phyloP scores from a whole-genome alignment of 92 coral and sea anemone species.

The Blastomussa wellsi region DNA sequence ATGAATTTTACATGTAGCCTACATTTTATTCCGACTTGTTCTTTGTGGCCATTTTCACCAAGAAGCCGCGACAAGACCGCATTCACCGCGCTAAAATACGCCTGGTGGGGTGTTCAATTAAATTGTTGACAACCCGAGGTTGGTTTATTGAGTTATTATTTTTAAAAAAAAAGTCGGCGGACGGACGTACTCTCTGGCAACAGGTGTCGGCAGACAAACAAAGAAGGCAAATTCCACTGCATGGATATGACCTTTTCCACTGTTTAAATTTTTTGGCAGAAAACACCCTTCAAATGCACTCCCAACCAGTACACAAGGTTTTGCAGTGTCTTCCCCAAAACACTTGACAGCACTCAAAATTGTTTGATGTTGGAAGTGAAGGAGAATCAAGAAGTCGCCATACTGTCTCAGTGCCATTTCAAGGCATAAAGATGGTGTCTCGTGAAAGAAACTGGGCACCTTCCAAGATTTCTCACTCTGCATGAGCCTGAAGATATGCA shows the following conservation, averaged over 20 bases:
- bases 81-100: no score
- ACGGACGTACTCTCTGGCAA: constrained; percentile 24
- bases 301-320: constrained; percentile 28
- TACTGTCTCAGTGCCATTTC: constrained; percentile 29
- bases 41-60: no score
- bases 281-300: constrained; percentile 45
- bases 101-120: no score
- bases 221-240: constrained; percentile 34
- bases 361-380: constrained; percentile 35
- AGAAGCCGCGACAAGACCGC: no score
- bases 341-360: constrained; percentile 21
- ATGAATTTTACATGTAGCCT: no score
- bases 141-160: no score
- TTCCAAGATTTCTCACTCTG: background rate
- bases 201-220: constrained; percentile 2
- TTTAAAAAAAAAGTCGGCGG: no score
- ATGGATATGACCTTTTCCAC: background rate
- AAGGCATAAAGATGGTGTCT: constrained; percentile 6
- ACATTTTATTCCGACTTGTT: no score
- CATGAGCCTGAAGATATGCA: constrained; percentile 10
- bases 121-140: no score
- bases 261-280: constrained; percentile 14
- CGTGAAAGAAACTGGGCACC: background rate
- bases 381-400: constrained; percentile 19
- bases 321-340: constrained; percentile 13